phyloP scores from a whole-genome alignment of 2,888 invertebrate genomes.

The Phengaris arion region DNA sequence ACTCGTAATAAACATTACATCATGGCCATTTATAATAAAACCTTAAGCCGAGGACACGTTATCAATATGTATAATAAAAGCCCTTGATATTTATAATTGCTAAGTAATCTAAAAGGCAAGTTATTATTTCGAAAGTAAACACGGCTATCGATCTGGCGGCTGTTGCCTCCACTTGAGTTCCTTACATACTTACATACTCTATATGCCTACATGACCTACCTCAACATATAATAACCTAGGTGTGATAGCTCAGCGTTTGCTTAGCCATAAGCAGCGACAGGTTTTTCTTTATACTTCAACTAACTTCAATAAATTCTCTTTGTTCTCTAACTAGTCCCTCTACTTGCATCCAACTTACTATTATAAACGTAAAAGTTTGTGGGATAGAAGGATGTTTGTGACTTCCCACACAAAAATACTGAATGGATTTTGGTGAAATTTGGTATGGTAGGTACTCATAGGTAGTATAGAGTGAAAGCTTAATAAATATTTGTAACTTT shows the following conservation, averaged over 20 bases:
- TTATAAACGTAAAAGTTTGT: too few relatives aligned
- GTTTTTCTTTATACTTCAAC: too few relatives aligned
- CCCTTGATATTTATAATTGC: constrained; percentile 25
- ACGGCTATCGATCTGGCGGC: constrained; percentile 20
- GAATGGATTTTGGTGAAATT: too few relatives aligned
- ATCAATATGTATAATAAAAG: constrained; percentile 14
- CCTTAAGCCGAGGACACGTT: constrained; percentile 6
- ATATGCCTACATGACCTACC: constrained; percentile 14
- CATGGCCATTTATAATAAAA: background rate
- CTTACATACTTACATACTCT: background rate
- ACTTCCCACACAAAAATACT: too few relatives aligned
- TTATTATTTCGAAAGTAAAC: constrained; percentile 20
- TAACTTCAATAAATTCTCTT: too few relatives aligned
- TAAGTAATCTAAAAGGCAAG: constrained; percentile 18
- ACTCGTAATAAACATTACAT: background rate
- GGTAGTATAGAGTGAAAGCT: too few relatives aligned
- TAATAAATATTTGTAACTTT: too few relatives aligned
- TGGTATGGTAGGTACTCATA: too few relatives aligned
- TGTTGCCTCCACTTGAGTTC: constrained; percentile 18
- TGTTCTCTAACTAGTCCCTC: too few relatives aligned
- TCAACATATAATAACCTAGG: constrained; percentile 15
- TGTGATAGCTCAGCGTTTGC: constrained; percentile 1
- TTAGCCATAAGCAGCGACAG: background rate
- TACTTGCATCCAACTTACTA: too few relatives aligned
- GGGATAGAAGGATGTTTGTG: too few relatives aligned